Percentiles rank a stretch among this genome's conserved stretches.
phyloP scores from a whole-genome alignment of 2,888 invertebrate genomes.

The Gandaritis pyraliata region DNA sequence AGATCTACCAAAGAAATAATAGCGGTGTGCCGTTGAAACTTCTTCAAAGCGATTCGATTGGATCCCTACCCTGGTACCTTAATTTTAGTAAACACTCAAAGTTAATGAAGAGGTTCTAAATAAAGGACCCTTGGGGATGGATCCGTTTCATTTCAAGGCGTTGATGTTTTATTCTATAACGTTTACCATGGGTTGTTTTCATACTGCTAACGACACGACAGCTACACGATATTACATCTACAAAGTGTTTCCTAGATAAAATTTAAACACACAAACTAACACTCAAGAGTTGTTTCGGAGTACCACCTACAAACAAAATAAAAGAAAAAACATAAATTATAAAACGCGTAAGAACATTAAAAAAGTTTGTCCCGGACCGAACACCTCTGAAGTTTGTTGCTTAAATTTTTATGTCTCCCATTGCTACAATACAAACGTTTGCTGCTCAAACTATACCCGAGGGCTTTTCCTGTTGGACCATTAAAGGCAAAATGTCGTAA shows the following conservation, averaged over 20 bases:
- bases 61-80: constrained; percentile 59
- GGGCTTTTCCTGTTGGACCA: constrained; percentile 63
- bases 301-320: constrained; percentile 19
- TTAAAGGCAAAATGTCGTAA: constrained; percentile 74
- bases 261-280: constrained; percentile 1
- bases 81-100: constrained; percentile 77
- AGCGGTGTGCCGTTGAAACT: constrained; percentile 34
- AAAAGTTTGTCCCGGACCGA: constrained; percentile 55
- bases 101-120: constrained; percentile 73
- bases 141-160: constrained; percentile 55
- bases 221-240: too few species aligned
- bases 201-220: too few species aligned
- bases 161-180: not conserved
- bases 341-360: constrained; percentile 51
- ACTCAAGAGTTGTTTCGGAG: not conserved
- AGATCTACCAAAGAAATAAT: not conserved
- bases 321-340: constrained; percentile 42
- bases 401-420: constrained; percentile 77
- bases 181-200: not conserved
- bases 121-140: constrained; percentile 58
- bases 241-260: too few species aligned
- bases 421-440: constrained; percentile 74
- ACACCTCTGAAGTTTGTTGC: constrained; percentile 62
- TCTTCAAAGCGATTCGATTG: constrained; percentile 53
- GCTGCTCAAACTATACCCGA: constrained; percentile 68